Percentiles rank a stretch among this genome's conserved stretches.
Conservation (phyloP, 2,113 vertebrate species). For the Rhabdomys dilectus region DNA sequence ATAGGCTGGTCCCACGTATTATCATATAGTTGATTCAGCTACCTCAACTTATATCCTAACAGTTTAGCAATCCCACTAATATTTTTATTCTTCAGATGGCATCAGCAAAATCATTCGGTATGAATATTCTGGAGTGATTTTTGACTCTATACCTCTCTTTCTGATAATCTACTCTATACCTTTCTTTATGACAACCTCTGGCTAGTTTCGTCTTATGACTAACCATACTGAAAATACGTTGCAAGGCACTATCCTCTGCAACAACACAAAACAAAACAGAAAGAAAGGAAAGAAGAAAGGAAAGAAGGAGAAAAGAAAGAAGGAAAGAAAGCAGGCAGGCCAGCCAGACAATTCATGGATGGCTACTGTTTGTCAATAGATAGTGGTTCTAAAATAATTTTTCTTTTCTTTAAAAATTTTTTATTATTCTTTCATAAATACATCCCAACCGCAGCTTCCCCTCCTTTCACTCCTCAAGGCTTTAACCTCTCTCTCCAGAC, state of each 20-base stretch:
- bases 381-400: background rate
- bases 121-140: background rate
- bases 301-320: background rate
- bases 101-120: background rate
- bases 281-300: background rate
- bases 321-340: background rate
- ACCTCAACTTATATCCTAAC: background rate
- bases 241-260: background rate
- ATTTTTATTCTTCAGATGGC: background rate
- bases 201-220: background rate
- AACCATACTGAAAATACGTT: background rate
- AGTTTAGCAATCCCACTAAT: background rate
- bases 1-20: background rate
- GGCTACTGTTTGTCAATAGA: background rate
- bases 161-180: background rate
- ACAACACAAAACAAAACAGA: background rate
- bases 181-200: background rate
- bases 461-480: background rate
- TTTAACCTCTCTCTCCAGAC: too few relatives aligned
- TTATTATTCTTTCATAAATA: background rate
- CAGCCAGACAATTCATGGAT: background rate
- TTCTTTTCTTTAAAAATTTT: background rate
- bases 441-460: background rate
- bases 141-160: background rate
- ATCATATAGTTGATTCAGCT: background rate